These are phyloP conservation scores for Phorcus lineatus DNA, from an alignment of 2,888 invertebrate genomes.

Conservation along the genomic window DNA sequence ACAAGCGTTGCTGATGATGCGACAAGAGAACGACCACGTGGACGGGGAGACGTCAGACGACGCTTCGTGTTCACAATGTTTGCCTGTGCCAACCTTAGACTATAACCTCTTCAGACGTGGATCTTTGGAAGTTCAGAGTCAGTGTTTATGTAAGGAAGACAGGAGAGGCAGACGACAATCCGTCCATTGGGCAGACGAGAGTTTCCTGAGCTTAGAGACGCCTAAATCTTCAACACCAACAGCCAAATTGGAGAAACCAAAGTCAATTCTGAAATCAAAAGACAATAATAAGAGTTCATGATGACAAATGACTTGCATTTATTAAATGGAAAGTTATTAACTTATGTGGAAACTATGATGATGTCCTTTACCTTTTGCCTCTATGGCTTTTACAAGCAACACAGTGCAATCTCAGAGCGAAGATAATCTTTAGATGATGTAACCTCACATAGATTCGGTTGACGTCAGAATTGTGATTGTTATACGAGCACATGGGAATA, in stretches of 20 bases:
- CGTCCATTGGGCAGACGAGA: conserved; percentile 9
- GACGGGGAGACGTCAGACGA: background rate
- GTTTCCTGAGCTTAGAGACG: background rate
- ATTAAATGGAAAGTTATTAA: too few species aligned
- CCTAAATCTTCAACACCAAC: background rate
- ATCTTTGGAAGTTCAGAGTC: background rate
- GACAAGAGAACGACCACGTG: background rate
- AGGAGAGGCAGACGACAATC: background rate
- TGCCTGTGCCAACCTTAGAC: background rate
- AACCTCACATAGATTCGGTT: too few species aligned
- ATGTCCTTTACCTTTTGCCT: too few species aligned
- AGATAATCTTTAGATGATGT: too few species aligned
- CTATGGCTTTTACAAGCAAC: too few species aligned
- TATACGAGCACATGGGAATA: too few species aligned
- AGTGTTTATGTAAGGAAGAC: background rate
- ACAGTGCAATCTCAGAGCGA: too few species aligned
- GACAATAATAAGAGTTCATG: background rate
- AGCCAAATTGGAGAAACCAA: background rate
- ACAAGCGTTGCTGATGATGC: background rate
- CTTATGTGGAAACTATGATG: too few species aligned
- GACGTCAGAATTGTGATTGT: too few species aligned
- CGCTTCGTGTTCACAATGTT: background rate
- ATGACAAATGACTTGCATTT: too few species aligned
- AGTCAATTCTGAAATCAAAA: conserved; percentile 3
- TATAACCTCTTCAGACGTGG: background rate